Conservation (phyloP, 2,113 vertebrate species). For the Pedionomus torquatus region DNA sequence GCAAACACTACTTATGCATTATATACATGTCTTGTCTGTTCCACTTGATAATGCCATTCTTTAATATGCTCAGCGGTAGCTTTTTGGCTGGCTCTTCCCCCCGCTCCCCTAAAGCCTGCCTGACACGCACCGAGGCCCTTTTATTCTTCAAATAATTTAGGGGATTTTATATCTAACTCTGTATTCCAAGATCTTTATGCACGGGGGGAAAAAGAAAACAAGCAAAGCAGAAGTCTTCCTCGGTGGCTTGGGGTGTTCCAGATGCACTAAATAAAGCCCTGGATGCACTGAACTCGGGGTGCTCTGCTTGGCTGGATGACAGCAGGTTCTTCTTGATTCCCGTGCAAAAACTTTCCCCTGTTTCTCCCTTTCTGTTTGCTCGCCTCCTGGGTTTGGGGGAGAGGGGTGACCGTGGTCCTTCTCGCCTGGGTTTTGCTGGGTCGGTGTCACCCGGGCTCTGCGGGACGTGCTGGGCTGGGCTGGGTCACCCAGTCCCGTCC, state of each 20-base stretch:
- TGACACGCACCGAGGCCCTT: not conserved
- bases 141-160: slow-evolving; percentile 26
- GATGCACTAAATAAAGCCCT: not conserved
- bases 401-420: accelerated
- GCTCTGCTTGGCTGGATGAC: not conserved
- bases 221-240: not conserved
- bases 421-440: accelerated
- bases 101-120: not conserved
- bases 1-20: slow-evolving; percentile 40
- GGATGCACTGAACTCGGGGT: not conserved
- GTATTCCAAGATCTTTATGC: not conserved
- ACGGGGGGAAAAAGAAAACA: not conserved
- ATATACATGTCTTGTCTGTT: slow-evolving; percentile 71
- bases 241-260: not conserved
- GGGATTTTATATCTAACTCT: slow-evolving; percentile 19
- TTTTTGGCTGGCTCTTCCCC: slow-evolving; percentile 46
- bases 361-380: not conserved
- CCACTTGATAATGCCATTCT: slow-evolving; percentile 70
- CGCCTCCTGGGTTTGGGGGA: not conserved
- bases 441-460: not conserved
- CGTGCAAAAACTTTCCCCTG: not conserved
- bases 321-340: not conserved
- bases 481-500: not conserved
- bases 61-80: slow-evolving; percentile 68
- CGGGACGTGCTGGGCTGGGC: accelerated